Percentiles rank a stretch among this genome's conserved stretches.
Conservation (phyloP, 2,888 invertebrate genomes). For the Labia minor region DNA sequence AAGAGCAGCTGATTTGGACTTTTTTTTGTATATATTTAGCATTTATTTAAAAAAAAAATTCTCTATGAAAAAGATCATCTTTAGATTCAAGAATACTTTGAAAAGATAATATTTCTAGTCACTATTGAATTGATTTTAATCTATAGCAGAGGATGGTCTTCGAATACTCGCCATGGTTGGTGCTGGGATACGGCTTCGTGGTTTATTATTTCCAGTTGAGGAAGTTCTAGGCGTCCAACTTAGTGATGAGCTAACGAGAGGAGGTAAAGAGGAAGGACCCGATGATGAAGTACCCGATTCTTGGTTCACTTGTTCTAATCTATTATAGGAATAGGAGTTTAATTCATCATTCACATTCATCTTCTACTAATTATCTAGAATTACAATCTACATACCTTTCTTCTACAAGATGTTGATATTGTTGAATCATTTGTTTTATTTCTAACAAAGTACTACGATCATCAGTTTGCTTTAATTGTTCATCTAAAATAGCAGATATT, state of each 20-base stretch:
- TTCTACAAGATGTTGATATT: neutral
- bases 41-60: too few species aligned
- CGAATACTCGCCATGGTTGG: neutral
- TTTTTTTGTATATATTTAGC: too few species aligned
- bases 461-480: neutral
- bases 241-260: neutral
- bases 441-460: neutral
- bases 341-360: neutral
- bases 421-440: neutral
- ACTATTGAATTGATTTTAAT: neutral
- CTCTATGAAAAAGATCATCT: neutral
- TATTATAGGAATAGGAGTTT: neutral
- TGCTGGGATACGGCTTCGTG: neutral
- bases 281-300: neutral
- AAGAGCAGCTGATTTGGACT: too few species aligned
- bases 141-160: neutral
- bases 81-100: neutral
- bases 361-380: too few species aligned
- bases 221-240: neutral
- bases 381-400: neutral
- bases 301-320: neutral
- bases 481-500: conserved; percentile 51
- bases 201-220: neutral
- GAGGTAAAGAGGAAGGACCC: neutral
- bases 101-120: neutral